phyloP scores from a whole-genome alignment of 2,888 invertebrate genomes.

The Rhingia campestris region DNA sequence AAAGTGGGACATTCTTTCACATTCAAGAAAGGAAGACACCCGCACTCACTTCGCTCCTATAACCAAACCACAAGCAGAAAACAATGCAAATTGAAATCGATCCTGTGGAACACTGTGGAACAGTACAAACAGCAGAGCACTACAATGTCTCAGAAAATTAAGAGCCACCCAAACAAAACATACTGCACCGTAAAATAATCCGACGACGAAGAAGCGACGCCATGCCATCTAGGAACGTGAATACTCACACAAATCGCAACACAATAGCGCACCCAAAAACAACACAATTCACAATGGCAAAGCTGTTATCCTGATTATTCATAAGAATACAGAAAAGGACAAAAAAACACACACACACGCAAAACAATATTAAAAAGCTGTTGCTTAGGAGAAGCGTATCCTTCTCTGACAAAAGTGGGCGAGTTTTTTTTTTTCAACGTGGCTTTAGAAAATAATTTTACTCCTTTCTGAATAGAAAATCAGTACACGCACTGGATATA shows the following conservation, averaged over 20 bases:
- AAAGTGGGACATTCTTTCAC: slow-evolving; percentile 35
- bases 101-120: slow-evolving; percentile 15
- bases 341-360: neutral
- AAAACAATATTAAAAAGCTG: slow-evolving; percentile 57
- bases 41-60: neutral
- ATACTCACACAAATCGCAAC: slow-evolving; percentile 20
- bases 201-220: neutral
- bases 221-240: neutral
- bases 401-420: slow-evolving; percentile 30
- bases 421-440: slow-evolving; percentile 43
- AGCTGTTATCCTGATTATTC: slow-evolving; percentile 68
- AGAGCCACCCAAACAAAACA: slow-evolving; percentile 45
- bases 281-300: slow-evolving; percentile 53
- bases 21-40: slow-evolving; percentile 10
- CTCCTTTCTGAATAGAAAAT: slow-evolving; percentile 42
- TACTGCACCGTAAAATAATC: slow-evolving; percentile 19
- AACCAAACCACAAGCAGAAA: neutral
- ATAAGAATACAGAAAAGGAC: slow-evolving; percentile 22
- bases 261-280: slow-evolving; percentile 38
- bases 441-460: slow-evolving; percentile 52
- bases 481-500: slow-evolving; percentile 39
- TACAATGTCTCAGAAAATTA: slow-evolving; percentile 49
- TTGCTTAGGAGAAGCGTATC: slow-evolving; percentile 33
- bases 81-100: slow-evolving; percentile 58
- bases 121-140: too few species aligned